phyloP scores from a whole-genome alignment of 1,140 invertebrate species.

The Papilio helenus region DNA sequence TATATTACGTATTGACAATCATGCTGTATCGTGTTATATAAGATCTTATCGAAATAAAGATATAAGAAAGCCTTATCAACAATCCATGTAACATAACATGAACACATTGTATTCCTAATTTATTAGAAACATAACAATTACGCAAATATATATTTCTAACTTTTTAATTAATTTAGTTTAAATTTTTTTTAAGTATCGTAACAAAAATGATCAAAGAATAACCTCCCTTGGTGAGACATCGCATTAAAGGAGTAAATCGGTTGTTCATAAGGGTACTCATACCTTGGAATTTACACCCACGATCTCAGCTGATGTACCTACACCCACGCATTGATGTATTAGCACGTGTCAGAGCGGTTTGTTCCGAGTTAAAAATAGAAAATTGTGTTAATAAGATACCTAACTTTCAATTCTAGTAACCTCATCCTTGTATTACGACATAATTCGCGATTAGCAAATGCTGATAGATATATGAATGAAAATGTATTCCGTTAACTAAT shows the following conservation, averaged over 20 bases:
- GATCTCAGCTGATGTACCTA: background rate
- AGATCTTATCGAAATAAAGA: slow-evolving; percentile 4
- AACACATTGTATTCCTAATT: background rate
- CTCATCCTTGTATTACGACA: background rate
- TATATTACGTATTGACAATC: background rate
- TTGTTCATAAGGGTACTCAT: background rate
- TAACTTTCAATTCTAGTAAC: background rate
- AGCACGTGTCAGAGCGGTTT: background rate
- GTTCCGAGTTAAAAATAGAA: background rate
- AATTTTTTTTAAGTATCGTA: too few relatives aligned
- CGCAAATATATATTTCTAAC: background rate
- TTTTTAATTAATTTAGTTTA: too few relatives aligned
- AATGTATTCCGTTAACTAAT: background rate
- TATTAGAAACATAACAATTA: background rate
- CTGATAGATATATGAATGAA: background rate
- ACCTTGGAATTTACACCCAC: background rate
- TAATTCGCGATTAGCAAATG: background rate
- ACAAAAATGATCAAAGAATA: background rate
- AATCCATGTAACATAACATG: background rate
- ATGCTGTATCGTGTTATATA: background rate
- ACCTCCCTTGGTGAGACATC: background rate
- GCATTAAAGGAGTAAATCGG: background rate
- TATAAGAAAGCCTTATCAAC: background rate
- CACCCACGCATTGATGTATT: background rate
- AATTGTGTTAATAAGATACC: background rate